These are phyloP conservation scores for Phataginus tricuspis DNA, from an alignment of 2,797 vertebrate species.

Conservation along the genomic window DNA sequence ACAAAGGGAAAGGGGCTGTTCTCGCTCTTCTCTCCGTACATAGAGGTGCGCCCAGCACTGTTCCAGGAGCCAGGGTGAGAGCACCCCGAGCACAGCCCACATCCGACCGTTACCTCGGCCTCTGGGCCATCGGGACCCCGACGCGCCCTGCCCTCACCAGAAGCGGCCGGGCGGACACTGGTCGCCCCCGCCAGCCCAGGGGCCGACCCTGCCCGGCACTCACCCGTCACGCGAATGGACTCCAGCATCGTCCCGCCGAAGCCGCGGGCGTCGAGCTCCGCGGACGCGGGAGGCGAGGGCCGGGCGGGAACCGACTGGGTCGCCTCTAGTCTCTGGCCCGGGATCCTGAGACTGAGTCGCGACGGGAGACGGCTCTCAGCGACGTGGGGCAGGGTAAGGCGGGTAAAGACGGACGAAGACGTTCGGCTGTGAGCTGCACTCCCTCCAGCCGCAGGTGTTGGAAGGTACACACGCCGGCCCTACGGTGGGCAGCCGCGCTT, in stretches of 20 bases:
- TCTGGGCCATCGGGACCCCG: no score
- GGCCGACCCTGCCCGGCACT: conserved; percentile 66
- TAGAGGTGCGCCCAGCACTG: background rate
- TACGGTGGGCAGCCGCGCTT: background rate
- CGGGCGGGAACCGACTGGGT: background rate
- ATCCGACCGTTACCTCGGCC: background rate
- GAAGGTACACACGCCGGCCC: background rate
- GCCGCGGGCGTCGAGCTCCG: background rate
- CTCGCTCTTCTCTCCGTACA: background rate
- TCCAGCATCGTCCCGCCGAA: conserved; percentile 84
- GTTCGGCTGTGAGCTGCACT: background rate
- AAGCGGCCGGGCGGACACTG: background rate
- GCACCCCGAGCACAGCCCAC: background rate
- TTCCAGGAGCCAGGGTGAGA: rapidly evolving
- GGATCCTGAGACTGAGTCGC: background rate
- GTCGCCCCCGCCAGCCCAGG: background rate
- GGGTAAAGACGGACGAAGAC: no score
- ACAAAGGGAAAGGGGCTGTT: background rate
- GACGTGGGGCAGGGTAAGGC: background rate
- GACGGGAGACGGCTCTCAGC: background rate
- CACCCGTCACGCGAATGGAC: conserved; percentile 89
- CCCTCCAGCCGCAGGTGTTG: background rate
- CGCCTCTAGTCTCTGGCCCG: background rate
- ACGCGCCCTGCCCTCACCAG: background rate
- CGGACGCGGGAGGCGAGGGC: background rate